phyloP scores from a whole-genome alignment of 2,888 invertebrate genomes.

The Orthonevra nobilis region DNA sequence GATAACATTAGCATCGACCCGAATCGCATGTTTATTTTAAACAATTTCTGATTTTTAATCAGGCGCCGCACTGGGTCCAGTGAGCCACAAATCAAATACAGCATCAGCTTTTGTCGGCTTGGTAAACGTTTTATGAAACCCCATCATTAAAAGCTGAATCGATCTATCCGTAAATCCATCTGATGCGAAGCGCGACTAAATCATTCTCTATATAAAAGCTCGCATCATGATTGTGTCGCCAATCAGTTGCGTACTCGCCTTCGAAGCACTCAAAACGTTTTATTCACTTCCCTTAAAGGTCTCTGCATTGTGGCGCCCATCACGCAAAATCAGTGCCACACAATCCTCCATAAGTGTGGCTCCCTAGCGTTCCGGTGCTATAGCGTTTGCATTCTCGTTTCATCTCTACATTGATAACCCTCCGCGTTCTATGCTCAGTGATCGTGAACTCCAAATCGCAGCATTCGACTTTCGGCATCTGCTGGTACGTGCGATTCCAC shows the following conservation, averaged over 20 bases:
- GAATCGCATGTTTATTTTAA: slow-evolving; percentile 19
- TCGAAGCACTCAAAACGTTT: slow-evolving; percentile 57
- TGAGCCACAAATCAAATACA: slow-evolving; percentile 9
- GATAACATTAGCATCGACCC: slow-evolving; percentile 11
- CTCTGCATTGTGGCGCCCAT: slow-evolving; percentile 8
- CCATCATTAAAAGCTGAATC: too few relatives aligned
- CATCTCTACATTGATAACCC: too few relatives aligned
- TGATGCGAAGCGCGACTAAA: neutral
- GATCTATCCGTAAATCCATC: neutral
- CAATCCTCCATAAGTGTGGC: slow-evolving; percentile 14
- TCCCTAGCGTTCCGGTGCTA: neutral
- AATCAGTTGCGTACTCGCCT: slow-evolving; percentile 56
- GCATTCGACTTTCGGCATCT: too few relatives aligned
- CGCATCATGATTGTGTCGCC: slow-evolving; percentile 34
- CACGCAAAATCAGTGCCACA: neutral
- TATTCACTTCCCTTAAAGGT: slow-evolving; percentile 13
- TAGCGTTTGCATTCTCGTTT: neutral
- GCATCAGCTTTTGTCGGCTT: slow-evolving; percentile 1
- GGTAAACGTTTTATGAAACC: neutral
- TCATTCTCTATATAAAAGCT: slow-evolving; percentile 46
- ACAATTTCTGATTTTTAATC: neutral
- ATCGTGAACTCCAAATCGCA: too few relatives aligned
- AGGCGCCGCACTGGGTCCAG: neutral
- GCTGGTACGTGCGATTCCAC: too few relatives aligned
- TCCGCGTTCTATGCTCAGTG: too few relatives aligned